Conservation (phyloP, 2,888 invertebrate species). For the Cephonodes hylas region DNA sequence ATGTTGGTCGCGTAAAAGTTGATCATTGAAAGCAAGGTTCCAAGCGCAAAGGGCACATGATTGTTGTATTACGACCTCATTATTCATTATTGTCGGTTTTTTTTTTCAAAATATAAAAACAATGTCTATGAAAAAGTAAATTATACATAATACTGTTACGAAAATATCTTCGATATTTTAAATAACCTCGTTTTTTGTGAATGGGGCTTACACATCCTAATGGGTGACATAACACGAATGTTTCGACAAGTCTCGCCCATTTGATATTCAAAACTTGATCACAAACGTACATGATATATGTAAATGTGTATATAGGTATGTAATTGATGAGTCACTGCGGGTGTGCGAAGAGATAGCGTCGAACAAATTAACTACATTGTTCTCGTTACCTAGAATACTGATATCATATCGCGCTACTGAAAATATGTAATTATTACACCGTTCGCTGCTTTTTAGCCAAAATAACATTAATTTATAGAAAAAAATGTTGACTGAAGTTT, state of each 20-base stretch:
- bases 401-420: slow-evolving; percentile 46
- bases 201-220: neutral
- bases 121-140: neutral
- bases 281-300: neutral
- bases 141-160: too few relatives aligned
- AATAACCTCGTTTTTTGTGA: too few relatives aligned
- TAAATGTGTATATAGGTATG: neutral
- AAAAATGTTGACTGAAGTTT: too few relatives aligned
- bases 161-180: too few relatives aligned
- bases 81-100: neutral
- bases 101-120: neutral
- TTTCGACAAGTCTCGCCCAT: neutral
- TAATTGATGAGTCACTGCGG: slow-evolving; percentile 24
- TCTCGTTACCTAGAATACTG: slow-evolving; percentile 45
- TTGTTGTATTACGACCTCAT: neutral
- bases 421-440: slow-evolving; percentile 36
- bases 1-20: slow-evolving; percentile 8
- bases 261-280: neutral
- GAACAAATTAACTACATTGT: slow-evolving; percentile 49
- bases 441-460: neutral
- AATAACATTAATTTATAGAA: neutral
- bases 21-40: neutral
- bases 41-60: neutral
- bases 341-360: slow-evolving; percentile 37
- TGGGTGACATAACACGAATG: neutral